Evolutionary conservation across 1,140 invertebrate genomes (phyloP).

Genomic region (Brachionus koreanus): DNA sequence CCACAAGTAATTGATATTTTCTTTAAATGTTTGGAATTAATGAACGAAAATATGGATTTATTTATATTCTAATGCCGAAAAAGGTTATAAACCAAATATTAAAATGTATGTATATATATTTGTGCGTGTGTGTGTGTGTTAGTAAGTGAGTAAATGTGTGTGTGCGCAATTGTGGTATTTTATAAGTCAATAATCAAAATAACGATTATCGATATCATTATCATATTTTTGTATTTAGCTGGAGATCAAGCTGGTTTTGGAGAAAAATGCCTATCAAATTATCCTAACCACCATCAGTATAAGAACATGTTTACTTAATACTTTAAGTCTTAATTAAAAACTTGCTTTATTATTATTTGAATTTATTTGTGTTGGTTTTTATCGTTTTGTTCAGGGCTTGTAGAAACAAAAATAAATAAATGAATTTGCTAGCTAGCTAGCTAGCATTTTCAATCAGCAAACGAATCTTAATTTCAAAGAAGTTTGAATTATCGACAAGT

Average conservation of each 20-base stretch:
- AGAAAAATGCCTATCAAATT: slow-evolving; percentile 31
- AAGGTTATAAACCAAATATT: slow-evolving; percentile 19
- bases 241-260: background rate
- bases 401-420: slow-evolving; percentile 23
- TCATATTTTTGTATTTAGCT: slow-evolving; percentile 9
- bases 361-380: background rate
- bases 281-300: slow-evolving; percentile 4
- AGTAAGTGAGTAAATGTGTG: background rate
- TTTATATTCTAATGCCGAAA: background rate
- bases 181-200: background rate
- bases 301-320: background rate
- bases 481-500: slow-evolving; percentile 19
- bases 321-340: slow-evolving; percentile 26
- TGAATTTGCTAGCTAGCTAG: background rate
- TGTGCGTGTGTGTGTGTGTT: background rate
- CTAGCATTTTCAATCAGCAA: background rate
- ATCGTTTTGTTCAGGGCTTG: slow-evolving; percentile 1
- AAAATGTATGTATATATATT: slow-evolving; percentile 4
- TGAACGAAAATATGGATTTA: background rate
- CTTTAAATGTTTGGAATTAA: slow-evolving; percentile 25
- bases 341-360: slow-evolving; percentile 12
- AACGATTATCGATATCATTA: background rate
- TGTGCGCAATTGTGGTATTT: background rate
- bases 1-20: slow-evolving; percentile 36
- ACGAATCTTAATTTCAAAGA: slow-evolving; percentile 18